Base-by-base conservation (phyloP, 2,888 invertebrate genomes). In the Leptogaster cylindrica region DNA sequence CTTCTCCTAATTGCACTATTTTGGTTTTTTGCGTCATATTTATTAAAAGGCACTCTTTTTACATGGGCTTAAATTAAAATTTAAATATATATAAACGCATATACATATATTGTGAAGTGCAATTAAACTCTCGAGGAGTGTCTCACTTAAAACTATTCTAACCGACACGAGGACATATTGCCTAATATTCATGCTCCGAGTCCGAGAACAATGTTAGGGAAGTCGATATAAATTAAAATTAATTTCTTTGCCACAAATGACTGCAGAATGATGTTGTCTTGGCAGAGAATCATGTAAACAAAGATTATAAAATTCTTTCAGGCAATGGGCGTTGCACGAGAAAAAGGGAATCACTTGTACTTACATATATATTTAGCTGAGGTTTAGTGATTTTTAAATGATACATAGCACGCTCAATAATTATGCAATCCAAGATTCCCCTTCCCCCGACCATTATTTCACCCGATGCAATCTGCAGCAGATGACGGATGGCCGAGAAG, bases 211-310 rank as follows among this genome's bases (percentile, higher is more conserved):
- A n/a, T n/a, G n/a, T n/a, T n/a, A n/a, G n/a, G n/a, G n/a, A n/a
- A n/a, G n/a, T n/a, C n/a, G n/a, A n/a, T n/a, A n/a, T 46, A 46
- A 46, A 46, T 18, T 3, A 23, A 16, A 46, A 46, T 46, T 46
- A 46, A 46, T 46, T 20, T 23, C 25, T 12, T 18, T 20, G 23
- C 23, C n/a, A 12, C 23, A 46, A 25, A 20, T 16, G 10, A 8
- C 10, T 23, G 46, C 46, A 18, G 23, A 46, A 46, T 46, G 46
- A 46, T 20, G 23, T 46, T 46, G 46, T 46, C 46, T 55, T 55
- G 55, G 36, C 39, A 36, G 23, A 36, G 18, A 20, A 12, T 55
- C 55, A 36, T 23, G 36, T 55, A 55, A 52, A 52, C 52, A 52
- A 18, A 55, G 39, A 8, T 23, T 23, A 3, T 18, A 8, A 33